These are phyloP conservation scores for Ennomos quercinarius DNA, from an alignment of 2,888 invertebrate genomes.

Conservation along the genomic window DNA sequence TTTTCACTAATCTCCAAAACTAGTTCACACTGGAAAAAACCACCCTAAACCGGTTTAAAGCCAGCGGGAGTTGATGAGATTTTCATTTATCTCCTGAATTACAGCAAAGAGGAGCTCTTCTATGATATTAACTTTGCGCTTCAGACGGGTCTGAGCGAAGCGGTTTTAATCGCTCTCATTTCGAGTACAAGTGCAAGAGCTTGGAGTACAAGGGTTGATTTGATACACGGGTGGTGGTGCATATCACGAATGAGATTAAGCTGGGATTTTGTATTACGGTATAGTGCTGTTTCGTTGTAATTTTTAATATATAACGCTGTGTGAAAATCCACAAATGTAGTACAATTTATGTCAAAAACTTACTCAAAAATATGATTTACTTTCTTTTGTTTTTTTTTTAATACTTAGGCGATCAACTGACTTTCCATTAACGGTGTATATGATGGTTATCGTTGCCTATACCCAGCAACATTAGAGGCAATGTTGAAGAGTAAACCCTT, in stretches of 20 bases:
- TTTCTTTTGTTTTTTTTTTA: no score
- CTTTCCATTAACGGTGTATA: no score
- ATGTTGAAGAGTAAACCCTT: no score
- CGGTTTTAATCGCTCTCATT: slow-evolving; percentile 46
- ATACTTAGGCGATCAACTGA: no score
- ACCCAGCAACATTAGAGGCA: no score
- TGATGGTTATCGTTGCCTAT: no score
- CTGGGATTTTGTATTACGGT: neutral
- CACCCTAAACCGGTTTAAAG: slow-evolving; percentile 47
- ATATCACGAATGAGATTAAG: neutral
- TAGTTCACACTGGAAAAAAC: slow-evolving; percentile 39
- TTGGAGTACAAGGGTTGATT: slow-evolving; percentile 19
- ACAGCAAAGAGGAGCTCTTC: slow-evolving; percentile 48
- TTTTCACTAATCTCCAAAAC: slow-evolving; percentile 17
- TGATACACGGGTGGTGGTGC: slow-evolving; percentile 8
- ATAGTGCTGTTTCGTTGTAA: no score
- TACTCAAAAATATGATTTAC: no score
- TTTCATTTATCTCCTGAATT: slow-evolving; percentile 63
- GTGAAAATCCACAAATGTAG: no score
- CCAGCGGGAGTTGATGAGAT: slow-evolving; percentile 56
- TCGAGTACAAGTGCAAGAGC: slow-evolving; percentile 33
- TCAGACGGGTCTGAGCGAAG: slow-evolving; percentile 37
- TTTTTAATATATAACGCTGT: no score
- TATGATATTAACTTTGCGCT: slow-evolving; percentile 50
- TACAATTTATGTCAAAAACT: no score